Percentiles rank a stretch among this genome's conserved stretches.
These are phyloP conservation scores for Spatulosminthurus flaviceps DNA, from an alignment of 2,888 invertebrate species.

Conservation along the genomic window DNA sequence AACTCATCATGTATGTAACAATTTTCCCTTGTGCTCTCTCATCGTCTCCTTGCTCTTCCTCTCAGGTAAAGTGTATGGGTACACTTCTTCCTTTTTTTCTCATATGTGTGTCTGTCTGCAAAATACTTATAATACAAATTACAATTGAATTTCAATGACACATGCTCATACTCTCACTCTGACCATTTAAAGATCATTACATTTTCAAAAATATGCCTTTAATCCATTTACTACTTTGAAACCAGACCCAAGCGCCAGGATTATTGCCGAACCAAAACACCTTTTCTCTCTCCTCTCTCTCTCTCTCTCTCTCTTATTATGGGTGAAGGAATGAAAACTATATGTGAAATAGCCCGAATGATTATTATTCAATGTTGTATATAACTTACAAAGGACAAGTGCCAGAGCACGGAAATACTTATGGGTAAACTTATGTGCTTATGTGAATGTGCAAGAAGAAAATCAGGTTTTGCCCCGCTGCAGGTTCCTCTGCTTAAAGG, in stretches of 20 bases:
- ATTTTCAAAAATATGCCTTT: not conserved
- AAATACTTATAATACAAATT: constrained; percentile 1
- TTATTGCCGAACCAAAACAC: not conserved
- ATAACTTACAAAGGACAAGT: constrained; percentile 2
- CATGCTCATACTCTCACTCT: constrained; percentile 18
- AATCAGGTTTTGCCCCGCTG: constrained; percentile 25
- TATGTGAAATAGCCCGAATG: not conserved
- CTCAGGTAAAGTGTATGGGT: not conserved
- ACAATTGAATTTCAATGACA: constrained; percentile 7
- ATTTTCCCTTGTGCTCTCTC: constrained; percentile 20
- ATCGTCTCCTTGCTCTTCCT: constrained; percentile 23
- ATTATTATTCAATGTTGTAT: not conserved
- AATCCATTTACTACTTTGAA: constrained; percentile 10
- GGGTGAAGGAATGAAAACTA: not conserved
- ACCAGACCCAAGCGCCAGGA: not conserved
- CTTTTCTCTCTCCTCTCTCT: not conserved
- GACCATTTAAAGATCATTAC: constrained; percentile 14
- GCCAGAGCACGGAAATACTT: not conserved
- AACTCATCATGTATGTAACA: constrained; percentile 22
- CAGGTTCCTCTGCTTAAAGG: no score
- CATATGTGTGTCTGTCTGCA: not conserved
- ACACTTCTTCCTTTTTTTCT: not conserved
- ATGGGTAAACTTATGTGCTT: not conserved
- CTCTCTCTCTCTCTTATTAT: no score
- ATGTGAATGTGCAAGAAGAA: constrained; percentile 24